Evolutionary conservation across 2,888 invertebrate genomes (phyloP), one percentile per base, ranked within the genome.

Genomic region (Laothoe populi): DNA sequence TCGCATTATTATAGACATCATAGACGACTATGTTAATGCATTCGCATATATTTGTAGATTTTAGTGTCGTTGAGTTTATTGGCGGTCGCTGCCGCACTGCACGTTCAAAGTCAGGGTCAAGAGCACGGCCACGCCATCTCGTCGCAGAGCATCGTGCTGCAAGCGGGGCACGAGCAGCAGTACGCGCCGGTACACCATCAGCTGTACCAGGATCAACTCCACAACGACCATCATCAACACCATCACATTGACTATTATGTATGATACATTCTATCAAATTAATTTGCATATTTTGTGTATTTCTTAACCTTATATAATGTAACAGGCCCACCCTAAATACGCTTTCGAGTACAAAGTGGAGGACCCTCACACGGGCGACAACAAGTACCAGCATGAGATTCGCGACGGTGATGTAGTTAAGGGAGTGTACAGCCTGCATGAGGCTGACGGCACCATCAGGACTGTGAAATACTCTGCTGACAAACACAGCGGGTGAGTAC

Each of bases 341-440:
- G 61, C 70, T 70, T 59, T 73, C 63, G 24, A 68, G 68, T 49
- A 76, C 74, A n/a, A 66, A 64, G 59, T 76, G 69, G 75, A 76
- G 68, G 65, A 76, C 4, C 71, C 77, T 46, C 88, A 91, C 74
- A 93, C 93, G 58, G 88, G 89, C 19, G 93, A 93, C 79, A 76
- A 83, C 73, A 91, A 92, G 78, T 73, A 75, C 64, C 90, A 90
- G 78, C 82, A 86, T 48, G 93, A 93, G 75, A 83, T 83, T 68
- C 83, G 87, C 61, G 89, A 91, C 81, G 94, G 94, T 53, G 90
- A 94, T 71, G 88, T 86, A 59, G 94, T 94, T 57, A 88, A 92
- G 74, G 94, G 94, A 24, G 71, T 90, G 74, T 94, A 94, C 81
- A 84, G 84, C 44, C 79, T 92, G 46, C 87, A 89, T 66, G 88